A percentile compares a stretch with the other conserved stretches of the same genome.
Conservation (phyloP, 2,797 vertebrate genomes). For the Gymnodraco acuticeps region DNA sequence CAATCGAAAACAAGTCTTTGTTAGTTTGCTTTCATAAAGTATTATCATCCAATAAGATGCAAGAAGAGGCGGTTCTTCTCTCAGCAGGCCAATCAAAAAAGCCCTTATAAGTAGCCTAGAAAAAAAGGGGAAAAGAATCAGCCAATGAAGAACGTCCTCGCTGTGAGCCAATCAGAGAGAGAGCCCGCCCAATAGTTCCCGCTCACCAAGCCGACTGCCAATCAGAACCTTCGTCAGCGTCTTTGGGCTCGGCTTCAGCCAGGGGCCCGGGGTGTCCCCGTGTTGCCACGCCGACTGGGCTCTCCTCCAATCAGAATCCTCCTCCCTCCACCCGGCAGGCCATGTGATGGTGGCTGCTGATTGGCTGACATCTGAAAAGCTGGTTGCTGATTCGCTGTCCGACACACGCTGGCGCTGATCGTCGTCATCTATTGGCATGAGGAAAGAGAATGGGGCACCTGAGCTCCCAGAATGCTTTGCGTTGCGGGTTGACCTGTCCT, state of each 20-base stretch:
- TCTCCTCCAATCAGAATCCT: constrained; percentile 50
- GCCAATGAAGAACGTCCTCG: constrained; percentile 20
- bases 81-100: constrained; percentile 57
- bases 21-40: constrained; percentile 10
- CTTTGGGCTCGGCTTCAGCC: constrained; percentile 75
- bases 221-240: constrained; percentile 64
- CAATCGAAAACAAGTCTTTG: constrained; percentile 17
- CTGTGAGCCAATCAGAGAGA: constrained; percentile 72
- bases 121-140: neutral
- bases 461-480: constrained; percentile 55
- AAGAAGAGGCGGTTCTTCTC: constrained; percentile 43
- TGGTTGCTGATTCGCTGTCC: constrained; percentile 67
- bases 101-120: constrained; percentile 64
- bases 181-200: constrained; percentile 47
- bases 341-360: constrained; percentile 70
- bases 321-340: constrained; percentile 39
- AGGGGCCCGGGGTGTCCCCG: constrained; percentile 58
- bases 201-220: constrained; percentile 53
- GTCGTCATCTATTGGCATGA: constrained; percentile 67
- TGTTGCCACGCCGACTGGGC: neutral
- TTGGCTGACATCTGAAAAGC: constrained; percentile 69
- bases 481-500: neutral
- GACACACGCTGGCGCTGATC: constrained; percentile 25
- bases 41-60: constrained; percentile 27
- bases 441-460: constrained; percentile 75